Percentiles rank a stretch among this genome's conserved stretches.
phyloP scores from a whole-genome alignment of 2,797 vertebrate genomes.

The Cryptoprocta ferox region DNA sequence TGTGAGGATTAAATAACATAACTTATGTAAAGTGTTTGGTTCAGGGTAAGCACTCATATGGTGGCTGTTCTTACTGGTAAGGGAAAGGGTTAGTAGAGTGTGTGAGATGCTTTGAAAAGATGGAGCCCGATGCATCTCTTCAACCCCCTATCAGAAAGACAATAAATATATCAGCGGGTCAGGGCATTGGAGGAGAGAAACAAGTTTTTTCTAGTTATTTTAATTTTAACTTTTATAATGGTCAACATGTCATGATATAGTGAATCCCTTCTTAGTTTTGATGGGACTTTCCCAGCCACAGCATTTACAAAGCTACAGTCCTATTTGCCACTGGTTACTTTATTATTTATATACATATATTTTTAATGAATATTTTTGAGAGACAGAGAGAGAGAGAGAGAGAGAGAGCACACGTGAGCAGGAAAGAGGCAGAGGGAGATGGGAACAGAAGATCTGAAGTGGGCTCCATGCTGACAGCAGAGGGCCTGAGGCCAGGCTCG shows the following conservation, averaged over 20 bases:
- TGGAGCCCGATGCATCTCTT: neutral
- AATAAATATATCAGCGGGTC: neutral
- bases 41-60: neutral
- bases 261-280: neutral
- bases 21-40: slow-evolving; percentile 29
- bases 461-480: too few relatives aligned
- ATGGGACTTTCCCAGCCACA: neutral
- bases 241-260: neutral
- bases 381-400: neutral
- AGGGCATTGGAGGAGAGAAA: neutral
- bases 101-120: slow-evolving; percentile 46
- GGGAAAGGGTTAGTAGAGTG: neutral
- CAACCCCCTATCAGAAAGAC: neutral
- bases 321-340: slow-evolving; percentile 38
- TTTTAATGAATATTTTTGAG: neutral
- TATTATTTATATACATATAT: neutral
- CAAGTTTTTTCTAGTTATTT: slow-evolving; percentile 59
- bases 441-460: too few relatives aligned
- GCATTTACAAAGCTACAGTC: slow-evolving; percentile 13
- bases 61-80: neutral
- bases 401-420: neutral
- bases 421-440: too few relatives aligned
- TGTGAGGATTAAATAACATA: neutral
- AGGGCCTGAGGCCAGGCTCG: too few relatives aligned
- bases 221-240: slow-evolving; percentile 29